Conservation (phyloP, 2,113 vertebrate species). For the Thamnophis sirtalis region DNA sequence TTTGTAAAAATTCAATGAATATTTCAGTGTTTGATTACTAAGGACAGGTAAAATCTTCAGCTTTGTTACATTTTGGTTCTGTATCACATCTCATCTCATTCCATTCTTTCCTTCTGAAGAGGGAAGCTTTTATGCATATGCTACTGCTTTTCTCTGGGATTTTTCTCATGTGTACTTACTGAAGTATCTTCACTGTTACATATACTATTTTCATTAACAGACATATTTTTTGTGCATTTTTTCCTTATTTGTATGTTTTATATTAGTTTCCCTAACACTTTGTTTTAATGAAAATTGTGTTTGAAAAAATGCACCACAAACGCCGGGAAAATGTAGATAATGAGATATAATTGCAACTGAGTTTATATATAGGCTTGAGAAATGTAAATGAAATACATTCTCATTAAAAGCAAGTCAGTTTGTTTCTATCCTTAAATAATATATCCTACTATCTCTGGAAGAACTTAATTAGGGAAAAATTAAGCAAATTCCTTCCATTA, state of each 20-base stretch:
- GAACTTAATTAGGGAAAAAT: background rate
- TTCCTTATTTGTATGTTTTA: background rate
- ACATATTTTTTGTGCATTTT: background rate
- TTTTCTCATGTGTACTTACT: background rate
- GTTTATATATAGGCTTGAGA: background rate
- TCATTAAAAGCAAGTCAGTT: background rate
- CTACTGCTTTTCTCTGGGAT: background rate
- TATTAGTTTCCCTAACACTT: background rate
- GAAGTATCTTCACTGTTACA: background rate
- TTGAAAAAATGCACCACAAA: background rate
- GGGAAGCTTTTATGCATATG: background rate
- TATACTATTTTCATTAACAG: background rate
- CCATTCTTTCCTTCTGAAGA: background rate
- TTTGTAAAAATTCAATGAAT: background rate
- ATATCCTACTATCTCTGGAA: background rate
- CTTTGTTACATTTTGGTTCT: background rate
- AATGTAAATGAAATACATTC: background rate
- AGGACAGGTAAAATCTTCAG: background rate
- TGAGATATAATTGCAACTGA: background rate
- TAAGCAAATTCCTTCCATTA: background rate
- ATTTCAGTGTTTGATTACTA: background rate
- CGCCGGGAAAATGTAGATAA: background rate
- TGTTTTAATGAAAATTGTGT: background rate
- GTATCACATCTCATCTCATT: background rate
- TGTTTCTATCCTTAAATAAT: background rate